Percentiles rank a stretch among this genome's conserved stretches.
These are phyloP conservation scores for Tetragonula carbonaria DNA, from an alignment of 2,888 invertebrate species.

Conservation along the genomic window DNA sequence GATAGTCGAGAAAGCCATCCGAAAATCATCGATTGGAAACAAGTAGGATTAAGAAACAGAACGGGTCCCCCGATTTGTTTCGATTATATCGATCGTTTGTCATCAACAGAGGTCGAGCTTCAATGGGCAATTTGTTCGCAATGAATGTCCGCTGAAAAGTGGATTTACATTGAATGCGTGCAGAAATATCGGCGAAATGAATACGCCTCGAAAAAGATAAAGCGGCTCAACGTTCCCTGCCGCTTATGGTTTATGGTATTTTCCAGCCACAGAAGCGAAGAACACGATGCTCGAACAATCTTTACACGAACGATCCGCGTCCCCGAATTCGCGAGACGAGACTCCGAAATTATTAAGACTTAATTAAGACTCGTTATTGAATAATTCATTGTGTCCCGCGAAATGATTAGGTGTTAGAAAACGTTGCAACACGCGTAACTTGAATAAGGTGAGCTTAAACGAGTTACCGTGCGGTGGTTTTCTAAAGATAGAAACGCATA, in stretches of 20 bases:
- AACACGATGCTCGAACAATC: slow-evolving; percentile 3
- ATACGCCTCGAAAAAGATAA: slow-evolving; percentile 22
- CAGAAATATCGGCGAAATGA: slow-evolving; percentile 29
- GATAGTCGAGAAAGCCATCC: too few species aligned
- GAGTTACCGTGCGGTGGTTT: too few species aligned
- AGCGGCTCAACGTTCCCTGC: slow-evolving; percentile 3
- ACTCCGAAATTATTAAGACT: too few species aligned
- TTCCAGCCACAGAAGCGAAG: background rate
- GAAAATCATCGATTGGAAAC: background rate
- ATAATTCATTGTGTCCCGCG: background rate
- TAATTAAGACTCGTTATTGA: background rate
- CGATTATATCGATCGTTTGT: slow-evolving; percentile 42
- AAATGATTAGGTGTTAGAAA: background rate
- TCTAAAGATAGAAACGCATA: too few species aligned
- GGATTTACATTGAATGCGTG: slow-evolving; percentile 45
- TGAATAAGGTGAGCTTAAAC: background rate
- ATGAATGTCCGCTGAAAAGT: slow-evolving; percentile 8
- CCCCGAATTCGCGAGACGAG: too few species aligned
- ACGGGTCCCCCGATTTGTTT: slow-evolving; percentile 1
- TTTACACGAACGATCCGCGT: background rate
- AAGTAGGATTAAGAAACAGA: too few species aligned
- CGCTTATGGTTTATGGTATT: slow-evolving; percentile 33
- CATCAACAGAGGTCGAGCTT: slow-evolving; percentile 8
- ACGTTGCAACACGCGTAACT: background rate
- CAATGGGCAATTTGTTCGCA: slow-evolving; percentile 12